Percentiles rank a stretch among this genome's conserved stretches.
These are phyloP conservation scores for Brachynemurus nebulosus DNA, from an alignment of 2,888 invertebrate genomes.

Conservation along the genomic window DNA sequence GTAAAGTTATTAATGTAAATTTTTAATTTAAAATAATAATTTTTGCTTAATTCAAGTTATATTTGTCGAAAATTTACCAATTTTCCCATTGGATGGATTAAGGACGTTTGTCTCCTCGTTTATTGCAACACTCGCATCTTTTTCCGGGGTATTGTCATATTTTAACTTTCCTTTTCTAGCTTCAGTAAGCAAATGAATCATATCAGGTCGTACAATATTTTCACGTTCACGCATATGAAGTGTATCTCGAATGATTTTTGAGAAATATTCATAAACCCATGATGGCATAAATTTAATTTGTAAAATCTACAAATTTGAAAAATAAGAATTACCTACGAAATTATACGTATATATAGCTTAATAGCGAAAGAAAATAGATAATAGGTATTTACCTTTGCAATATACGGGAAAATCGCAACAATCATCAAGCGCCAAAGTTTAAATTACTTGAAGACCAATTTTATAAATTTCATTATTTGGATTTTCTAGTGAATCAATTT, in stretches of 20 bases:
- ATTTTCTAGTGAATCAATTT: conserved; percentile 13
- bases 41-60: no score
- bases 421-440: background rate
- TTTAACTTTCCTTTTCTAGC: conserved; percentile 15
- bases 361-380: no score
- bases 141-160: background rate
- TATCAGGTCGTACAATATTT: conserved; percentile 24
- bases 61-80: no score
- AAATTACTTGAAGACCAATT: background rate
- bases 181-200: conserved; percentile 27
- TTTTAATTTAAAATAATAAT: no score
- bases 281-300: conserved; percentile 12
- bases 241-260: conserved; percentile 20
- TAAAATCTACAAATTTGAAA: conserved; percentile 11
- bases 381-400: no score
- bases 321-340: no score
- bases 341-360: no score
- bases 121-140: no score
- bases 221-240: conserved; percentile 21
- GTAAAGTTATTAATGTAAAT: no score
- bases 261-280: conserved; percentile 20
- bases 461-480: conserved; percentile 15
- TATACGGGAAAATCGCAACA: background rate
- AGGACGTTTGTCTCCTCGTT: no score
- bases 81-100: no score